phyloP scores from a whole-genome alignment of 2,888 invertebrate genomes.

The Agrochola macilenta region DNA sequence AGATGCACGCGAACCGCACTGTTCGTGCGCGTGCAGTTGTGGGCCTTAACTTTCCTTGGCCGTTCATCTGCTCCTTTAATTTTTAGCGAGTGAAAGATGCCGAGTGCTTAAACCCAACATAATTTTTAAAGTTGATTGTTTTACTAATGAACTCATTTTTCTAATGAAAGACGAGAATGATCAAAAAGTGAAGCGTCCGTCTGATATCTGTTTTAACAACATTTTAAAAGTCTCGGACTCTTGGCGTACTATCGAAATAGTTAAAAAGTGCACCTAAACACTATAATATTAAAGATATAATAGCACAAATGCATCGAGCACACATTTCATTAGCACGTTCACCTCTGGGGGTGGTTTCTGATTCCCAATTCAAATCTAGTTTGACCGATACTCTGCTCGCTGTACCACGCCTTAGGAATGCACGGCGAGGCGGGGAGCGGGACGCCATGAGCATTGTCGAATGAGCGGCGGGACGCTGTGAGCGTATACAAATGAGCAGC shows the following conservation, averaged over 20 bases:
- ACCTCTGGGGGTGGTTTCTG: not conserved
- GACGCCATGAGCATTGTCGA: no score
- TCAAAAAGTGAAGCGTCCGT: not conserved
- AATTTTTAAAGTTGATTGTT: not conserved
- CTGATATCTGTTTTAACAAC: constrained; percentile 2
- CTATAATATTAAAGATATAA: constrained; percentile 26
- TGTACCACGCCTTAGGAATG: no score
- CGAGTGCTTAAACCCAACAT: not conserved
- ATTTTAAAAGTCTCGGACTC: constrained; percentile 11
- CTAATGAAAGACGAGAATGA: not conserved
- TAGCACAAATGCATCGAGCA: constrained; percentile 39
- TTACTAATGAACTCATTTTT: not conserved
- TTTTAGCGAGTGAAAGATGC: no score
- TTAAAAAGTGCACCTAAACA: constrained; percentile 40
- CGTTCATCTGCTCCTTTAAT: not conserved
- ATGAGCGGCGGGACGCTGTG: no score
- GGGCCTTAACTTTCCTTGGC: no score
- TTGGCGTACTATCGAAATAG: constrained; percentile 28
- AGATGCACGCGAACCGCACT: no score
- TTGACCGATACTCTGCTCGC: no score
- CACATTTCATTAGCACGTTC: constrained; percentile 19
- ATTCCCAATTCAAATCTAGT: not conserved
- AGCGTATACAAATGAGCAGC: no score
- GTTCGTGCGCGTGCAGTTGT: no score
- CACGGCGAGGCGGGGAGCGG: no score